phyloP scores from a whole-genome alignment of 2,888 invertebrate genomes.

The Nebria brevicollis region DNA sequence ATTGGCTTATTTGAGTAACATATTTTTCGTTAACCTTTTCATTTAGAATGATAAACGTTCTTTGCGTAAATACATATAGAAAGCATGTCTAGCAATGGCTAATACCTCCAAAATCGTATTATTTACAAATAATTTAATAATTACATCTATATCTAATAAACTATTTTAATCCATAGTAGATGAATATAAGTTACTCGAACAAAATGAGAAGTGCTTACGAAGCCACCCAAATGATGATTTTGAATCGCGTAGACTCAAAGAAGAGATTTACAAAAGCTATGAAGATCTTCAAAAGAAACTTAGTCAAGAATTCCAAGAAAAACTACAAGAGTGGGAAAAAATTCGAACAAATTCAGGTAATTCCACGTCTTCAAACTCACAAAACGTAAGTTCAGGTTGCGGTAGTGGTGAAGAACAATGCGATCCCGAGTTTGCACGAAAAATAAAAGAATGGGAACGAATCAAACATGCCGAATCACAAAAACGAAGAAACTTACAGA shows the following conservation, averaged over 20 bases:
- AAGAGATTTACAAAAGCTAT: conserved; percentile 79
- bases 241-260: conserved; percentile 60
- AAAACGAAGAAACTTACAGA: conserved; percentile 55
- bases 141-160: not conserved
- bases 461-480: conserved; percentile 55
- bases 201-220: conserved; percentile 31
- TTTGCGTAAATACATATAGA: too few relatives aligned
- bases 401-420: conserved; percentile 55
- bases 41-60: too few relatives aligned
- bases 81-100: too few relatives aligned
- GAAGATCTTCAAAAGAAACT: conserved; percentile 77
- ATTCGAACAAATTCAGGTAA: conserved; percentile 55
- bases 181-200: not conserved
- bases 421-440: conserved; percentile 62
- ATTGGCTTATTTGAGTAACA: too few relatives aligned
- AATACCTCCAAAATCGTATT: too few relatives aligned
- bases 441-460: conserved; percentile 67
- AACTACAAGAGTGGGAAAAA: conserved; percentile 69
- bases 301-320: conserved; percentile 79
- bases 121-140: too few relatives aligned
- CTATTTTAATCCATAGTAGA: not conserved
- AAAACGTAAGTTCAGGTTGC: conserved; percentile 43
- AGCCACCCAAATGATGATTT: conserved; percentile 41
- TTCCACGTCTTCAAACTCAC: conserved; percentile 41
- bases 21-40: too few relatives aligned